Conservation (phyloP, 2,797 vertebrate species). For the Distichodus sexfasciatus region DNA sequence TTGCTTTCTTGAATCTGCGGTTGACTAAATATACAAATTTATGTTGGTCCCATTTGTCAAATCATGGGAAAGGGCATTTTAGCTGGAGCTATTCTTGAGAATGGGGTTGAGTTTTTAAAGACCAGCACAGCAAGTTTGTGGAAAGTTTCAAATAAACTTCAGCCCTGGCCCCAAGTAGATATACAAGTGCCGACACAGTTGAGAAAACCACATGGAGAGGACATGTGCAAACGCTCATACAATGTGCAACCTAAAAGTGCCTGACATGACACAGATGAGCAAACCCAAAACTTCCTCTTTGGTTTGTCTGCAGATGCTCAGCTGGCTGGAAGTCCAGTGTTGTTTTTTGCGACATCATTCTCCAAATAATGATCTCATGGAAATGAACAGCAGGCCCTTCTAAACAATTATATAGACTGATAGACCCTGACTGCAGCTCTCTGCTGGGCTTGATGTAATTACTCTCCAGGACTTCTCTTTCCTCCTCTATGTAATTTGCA, state of each 20-base stretch:
- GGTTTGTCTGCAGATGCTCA: conserved; percentile 46
- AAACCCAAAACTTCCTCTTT: conserved; percentile 57
- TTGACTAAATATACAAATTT: neutral
- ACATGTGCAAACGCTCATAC: conserved; percentile 56
- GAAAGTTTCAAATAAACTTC: conserved; percentile 52
- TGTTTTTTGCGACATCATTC: conserved; percentile 52
- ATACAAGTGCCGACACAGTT: conserved; percentile 55
- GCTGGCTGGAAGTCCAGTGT: conserved; percentile 49
- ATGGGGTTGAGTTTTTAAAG: conserved; percentile 30
- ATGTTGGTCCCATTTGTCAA: conserved; percentile 8
- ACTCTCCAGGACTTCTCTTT: conserved; percentile 69
- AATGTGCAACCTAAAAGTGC: conserved; percentile 56
- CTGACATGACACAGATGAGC: conserved; percentile 59
- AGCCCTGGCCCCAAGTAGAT: conserved; percentile 49
- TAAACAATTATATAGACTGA: conserved; percentile 70
- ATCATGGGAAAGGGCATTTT: conserved; percentile 24
- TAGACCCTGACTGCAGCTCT: conserved; percentile 59
- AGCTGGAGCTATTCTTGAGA: conserved; percentile 24
- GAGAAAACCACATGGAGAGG: conserved; percentile 56
- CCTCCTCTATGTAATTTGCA: conserved; percentile 69
- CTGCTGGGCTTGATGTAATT: conserved; percentile 69
- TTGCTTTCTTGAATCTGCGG: neutral
- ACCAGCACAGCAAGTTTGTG: conserved; percentile 43
- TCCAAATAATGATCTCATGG: conserved; percentile 69
- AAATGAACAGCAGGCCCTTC: conserved; percentile 61